These are phyloP conservation scores for Octopus bimaculoides DNA, from an alignment of 1,140 invertebrate species.

Conservation along the genomic window DNA sequence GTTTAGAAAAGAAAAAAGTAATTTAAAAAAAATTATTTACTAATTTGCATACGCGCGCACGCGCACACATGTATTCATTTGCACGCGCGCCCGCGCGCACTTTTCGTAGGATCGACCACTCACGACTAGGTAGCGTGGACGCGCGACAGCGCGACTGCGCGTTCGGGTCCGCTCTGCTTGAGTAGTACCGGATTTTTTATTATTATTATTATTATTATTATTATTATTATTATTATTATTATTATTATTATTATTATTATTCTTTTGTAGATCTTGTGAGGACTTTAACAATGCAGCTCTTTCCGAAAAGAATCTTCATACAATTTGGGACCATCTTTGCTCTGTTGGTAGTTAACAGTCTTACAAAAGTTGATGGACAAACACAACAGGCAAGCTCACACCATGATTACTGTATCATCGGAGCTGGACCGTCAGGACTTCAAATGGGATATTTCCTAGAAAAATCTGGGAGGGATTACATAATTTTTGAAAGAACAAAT, in stretches of 20 bases:
- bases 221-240: neutral
- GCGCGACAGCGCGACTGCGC: too few species aligned
- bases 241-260: neutral
- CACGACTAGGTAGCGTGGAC: too few species aligned
- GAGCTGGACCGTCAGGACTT: slow-evolving; percentile 58
- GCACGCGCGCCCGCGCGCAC: too few species aligned
- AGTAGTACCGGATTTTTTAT: too few species aligned
- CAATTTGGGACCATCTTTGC: neutral
- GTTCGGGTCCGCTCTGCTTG: too few species aligned
- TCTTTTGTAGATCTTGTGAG: neutral
- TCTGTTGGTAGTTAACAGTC: neutral
- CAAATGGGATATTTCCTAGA: slow-evolving; percentile 58
- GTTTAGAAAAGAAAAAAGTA: too few species aligned
- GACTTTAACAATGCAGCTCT: neutral
- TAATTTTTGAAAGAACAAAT: slow-evolving; percentile 57
- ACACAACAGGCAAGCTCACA: neutral
- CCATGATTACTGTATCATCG: slow-evolving; percentile 58
- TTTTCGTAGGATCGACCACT: too few species aligned
- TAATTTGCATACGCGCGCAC: too few species aligned
- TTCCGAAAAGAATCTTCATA: neutral
- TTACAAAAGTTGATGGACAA: neutral
- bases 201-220: too few species aligned
- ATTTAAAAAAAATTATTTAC: too few species aligned
- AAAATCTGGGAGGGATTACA: slow-evolving; percentile 52
- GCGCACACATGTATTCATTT: too few species aligned